phyloP scores from a whole-genome alignment of 2,113 vertebrate species.

The Australoheros scitulus region DNA sequence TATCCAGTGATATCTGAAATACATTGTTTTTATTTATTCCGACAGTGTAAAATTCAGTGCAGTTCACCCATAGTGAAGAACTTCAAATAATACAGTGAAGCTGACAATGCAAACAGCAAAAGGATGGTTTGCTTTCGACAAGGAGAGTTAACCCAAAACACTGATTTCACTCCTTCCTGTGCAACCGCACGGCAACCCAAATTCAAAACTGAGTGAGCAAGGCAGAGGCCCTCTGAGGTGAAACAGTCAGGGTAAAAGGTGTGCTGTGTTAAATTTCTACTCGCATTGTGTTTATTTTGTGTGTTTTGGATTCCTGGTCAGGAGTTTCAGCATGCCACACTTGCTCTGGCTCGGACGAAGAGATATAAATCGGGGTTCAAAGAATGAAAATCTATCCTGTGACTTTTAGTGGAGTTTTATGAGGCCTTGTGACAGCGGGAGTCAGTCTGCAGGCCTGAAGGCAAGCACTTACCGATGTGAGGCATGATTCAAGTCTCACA shows the following conservation, averaged over 20 bases:
- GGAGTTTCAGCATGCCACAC: constrained; percentile 8
- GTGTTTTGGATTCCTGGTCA: constrained; percentile 33
- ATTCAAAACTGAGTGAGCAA: constrained; percentile 11
- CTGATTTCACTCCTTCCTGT: not conserved
- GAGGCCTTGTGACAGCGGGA: not conserved
- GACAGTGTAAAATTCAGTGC: constrained; percentile 1
- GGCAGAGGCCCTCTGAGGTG: constrained; percentile 7
- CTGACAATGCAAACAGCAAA: not conserved
- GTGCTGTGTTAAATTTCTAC: constrained; percentile 33
- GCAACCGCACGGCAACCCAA: not conserved
- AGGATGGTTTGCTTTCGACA: not conserved
- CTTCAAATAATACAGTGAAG: constrained; percentile 1
- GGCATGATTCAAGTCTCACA: not conserved
- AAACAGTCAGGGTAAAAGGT: not conserved
- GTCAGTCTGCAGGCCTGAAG: not conserved
- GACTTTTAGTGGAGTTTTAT: constrained; percentile 21
- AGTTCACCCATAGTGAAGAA: not conserved
- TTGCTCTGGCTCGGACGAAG: not conserved
- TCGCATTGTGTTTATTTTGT: constrained; percentile 36
- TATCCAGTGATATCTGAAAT: constrained; percentile 22
- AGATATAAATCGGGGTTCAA: constrained; percentile 18
- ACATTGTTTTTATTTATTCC: constrained; percentile 29
- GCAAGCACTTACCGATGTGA: not conserved
- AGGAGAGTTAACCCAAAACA: not conserved
- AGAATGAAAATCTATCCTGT: constrained; percentile 8